A percentile compares a stretch with the other conserved stretches of the same genome.
phyloP scores from a whole-genome alignment of 2,113 vertebrate genomes.

The Egretta garzetta region DNA sequence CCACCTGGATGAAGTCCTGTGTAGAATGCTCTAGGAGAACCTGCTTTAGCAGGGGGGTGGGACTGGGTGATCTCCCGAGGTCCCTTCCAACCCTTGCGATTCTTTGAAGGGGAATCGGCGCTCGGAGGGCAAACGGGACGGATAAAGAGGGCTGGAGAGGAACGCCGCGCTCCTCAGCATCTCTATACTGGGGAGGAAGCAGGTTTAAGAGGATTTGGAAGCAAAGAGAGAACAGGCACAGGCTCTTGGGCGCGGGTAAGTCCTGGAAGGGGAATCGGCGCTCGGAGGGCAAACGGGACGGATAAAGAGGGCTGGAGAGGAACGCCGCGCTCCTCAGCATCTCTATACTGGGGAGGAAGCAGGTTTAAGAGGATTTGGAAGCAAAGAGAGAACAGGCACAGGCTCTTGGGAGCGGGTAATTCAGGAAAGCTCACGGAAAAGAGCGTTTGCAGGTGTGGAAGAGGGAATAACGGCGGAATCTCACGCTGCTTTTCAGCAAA shows the following conservation, averaged over 20 bases:
- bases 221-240: neutral
- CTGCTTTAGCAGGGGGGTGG: too few species aligned
- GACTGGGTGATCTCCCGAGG: too few species aligned
- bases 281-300: neutral
- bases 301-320: rapidly evolving
- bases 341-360: neutral
- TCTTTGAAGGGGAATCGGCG: neutral
- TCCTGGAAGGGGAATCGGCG: neutral
- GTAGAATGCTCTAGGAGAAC: too few species aligned
- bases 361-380: neutral
- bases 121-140: neutral
- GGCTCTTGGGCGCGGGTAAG: neutral
- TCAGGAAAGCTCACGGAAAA: neutral
- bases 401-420: neutral
- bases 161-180: rapidly evolving
- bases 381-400: neutral
- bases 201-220: neutral
- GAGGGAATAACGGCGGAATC: neutral
- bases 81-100: too few species aligned
- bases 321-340: rapidly evolving
- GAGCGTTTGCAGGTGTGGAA: neutral
- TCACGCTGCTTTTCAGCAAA: rapidly evolving
- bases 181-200: neutral
- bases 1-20: too few species aligned
- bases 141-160: rapidly evolving